These are phyloP conservation scores for Danaus melanippus DNA, from an alignment of 1,140 invertebrate species.

Conservation along the genomic window DNA sequence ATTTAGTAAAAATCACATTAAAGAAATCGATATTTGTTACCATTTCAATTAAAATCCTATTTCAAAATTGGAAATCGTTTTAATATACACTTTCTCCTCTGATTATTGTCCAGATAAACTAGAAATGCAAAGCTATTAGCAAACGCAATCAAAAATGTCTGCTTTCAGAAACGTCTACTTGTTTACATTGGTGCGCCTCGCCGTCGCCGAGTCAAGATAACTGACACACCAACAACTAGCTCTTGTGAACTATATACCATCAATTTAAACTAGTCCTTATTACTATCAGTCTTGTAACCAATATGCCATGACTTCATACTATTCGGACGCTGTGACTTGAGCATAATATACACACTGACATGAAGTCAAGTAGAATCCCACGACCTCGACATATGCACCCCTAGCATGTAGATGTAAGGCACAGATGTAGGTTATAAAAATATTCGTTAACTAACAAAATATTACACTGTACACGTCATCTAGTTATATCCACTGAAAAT, in stretches of 20 bases:
- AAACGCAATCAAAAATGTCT: slow-evolving; percentile 12
- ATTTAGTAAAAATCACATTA: too few species aligned
- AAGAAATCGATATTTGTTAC: too few species aligned
- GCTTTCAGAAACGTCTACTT: slow-evolving; percentile 18
- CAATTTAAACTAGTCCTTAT: slow-evolving; percentile 1
- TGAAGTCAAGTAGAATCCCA: slow-evolving; percentile 30
- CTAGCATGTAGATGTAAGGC: slow-evolving; percentile 1
- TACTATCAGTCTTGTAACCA: too few species aligned
- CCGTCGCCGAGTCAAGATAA: slow-evolving; percentile 23
- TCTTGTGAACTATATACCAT: background rate
- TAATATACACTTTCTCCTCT: too few species aligned
- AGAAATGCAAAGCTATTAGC: slow-evolving; percentile 12
- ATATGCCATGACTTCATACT: background rate
- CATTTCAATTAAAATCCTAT: too few species aligned
- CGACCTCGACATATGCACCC: slow-evolving; percentile 20
- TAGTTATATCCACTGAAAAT: too few species aligned
- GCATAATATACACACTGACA: slow-evolving; percentile 20
- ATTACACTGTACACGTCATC: too few species aligned
- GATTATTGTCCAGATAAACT: too few species aligned
- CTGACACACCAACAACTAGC: slow-evolving; percentile 7
- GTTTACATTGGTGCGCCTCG: slow-evolving; percentile 29
- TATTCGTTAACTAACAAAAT: too few species aligned
- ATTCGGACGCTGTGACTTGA: slow-evolving; percentile 4
- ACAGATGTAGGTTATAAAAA: background rate
- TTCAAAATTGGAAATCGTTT: too few species aligned